Evolutionary conservation across 2,888 invertebrate genomes (phyloP), one percentile per base, ranked within the genome.

Genomic region (Eremobia ochroleuca): DNA sequence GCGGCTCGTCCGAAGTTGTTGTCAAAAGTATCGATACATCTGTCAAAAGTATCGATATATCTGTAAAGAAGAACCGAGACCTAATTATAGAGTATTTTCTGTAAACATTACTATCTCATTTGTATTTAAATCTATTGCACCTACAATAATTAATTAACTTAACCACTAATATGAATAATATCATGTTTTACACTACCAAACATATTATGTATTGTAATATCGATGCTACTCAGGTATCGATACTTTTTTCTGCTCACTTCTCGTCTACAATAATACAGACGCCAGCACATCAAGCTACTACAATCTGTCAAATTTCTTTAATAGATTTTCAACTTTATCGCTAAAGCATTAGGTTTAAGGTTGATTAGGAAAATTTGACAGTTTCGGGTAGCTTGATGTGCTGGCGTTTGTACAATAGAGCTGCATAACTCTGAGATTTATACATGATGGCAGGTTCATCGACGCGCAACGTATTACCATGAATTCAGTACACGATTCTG

Each of bases 1-100:
- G 40, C 83, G 83, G 4, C 68, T 64, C 79, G 62, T n/a, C 68
- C 37, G 15, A 28, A 40, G 15, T 18, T 40, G 2, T 43, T 11
- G 15, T 3, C 15, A 52, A 46, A 37, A 58, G 9, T 58, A 37
- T 68, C 28, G 46, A 37, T 37, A 25, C 1, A 37, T 46, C 34
- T 8, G 13, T n/a, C n/a, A 61, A 61, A 25, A 25, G 18, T 28
- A 18, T 28, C 78, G 52, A 43, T 52, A 3, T 2, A 25, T 52
- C n/a, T 52, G 52, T 52, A 21, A 55, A 55, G n/a, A 55, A 55
- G 13, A n/a, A n/a, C 13, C n/a, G n/a, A 55, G 11, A 55, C 52
- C 31, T 31, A 28, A 25, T 2, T 18, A 31, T 37, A 11, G 25
- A 75, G 13, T 21, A 37, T 37, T 37, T 68, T 21, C n/a, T 13